These are phyloP conservation scores for Pangasius macronema DNA, from an alignment of 2,797 vertebrate species.

Conservation along the genomic window DNA sequence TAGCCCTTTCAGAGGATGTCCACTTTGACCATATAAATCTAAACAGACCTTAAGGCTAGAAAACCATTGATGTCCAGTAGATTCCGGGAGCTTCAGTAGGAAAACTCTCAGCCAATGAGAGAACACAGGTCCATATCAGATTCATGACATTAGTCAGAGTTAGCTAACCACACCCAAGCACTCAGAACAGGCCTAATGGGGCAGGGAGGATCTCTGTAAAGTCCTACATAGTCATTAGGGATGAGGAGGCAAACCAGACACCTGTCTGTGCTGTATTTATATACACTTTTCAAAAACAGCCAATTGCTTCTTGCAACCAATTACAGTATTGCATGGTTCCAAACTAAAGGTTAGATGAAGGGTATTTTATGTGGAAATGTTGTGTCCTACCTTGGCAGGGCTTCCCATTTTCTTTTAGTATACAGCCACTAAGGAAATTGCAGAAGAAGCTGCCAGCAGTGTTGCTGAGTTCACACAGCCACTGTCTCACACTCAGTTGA, in stretches of 20 bases:
- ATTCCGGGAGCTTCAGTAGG: slow-evolving; percentile 40
- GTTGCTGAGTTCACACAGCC: slow-evolving; percentile 64
- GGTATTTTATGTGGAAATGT: not conserved
- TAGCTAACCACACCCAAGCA: slow-evolving; percentile 37
- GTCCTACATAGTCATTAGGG: slow-evolving; percentile 27
- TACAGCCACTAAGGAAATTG: slow-evolving; percentile 50
- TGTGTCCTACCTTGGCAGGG: slow-evolving; percentile 62
- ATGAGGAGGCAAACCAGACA: not conserved
- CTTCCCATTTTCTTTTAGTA: slow-evolving; percentile 59
- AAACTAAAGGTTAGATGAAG: not conserved
- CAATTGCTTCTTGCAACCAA: not conserved
- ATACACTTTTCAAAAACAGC: not conserved
- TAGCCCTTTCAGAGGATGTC: not conserved
- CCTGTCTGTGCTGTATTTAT: not conserved
- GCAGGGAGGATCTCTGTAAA: slow-evolving; percentile 25
- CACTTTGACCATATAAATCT: not conserved
- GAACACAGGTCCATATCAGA: slow-evolving; percentile 30
- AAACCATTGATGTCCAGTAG: slow-evolving; percentile 36
- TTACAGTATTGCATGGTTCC: not conserved
- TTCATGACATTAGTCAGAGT: slow-evolving; percentile 33
- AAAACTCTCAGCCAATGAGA: slow-evolving; percentile 47
- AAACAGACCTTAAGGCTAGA: not conserved
- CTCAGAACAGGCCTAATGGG: slow-evolving; percentile 29
- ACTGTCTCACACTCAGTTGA: slow-evolving; percentile 57
- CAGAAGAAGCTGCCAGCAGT: slow-evolving; percentile 70